Evolutionary conservation across 2,888 invertebrate species (phyloP).

Genomic region (Spodoptera littoralis): DNA sequence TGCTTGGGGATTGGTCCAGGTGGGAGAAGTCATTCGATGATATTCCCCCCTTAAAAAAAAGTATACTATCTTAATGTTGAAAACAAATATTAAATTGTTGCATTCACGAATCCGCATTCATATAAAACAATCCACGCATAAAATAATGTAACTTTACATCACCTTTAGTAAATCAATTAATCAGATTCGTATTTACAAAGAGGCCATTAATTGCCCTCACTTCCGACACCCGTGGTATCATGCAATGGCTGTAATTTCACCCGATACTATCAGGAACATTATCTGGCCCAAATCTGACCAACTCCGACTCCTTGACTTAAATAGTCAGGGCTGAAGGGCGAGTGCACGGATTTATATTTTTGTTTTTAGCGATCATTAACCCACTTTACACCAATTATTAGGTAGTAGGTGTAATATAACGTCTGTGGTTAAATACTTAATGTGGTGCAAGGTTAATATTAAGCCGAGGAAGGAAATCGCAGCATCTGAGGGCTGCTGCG

Average conservation of each 20-base stretch:
- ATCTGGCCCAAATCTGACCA: constrained; percentile 54
- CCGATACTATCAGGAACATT: constrained; percentile 41
- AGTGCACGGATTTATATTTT: constrained; percentile 21
- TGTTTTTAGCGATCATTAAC: constrained; percentile 39
- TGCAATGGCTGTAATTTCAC: constrained; percentile 30
- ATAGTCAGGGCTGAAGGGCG: constrained; percentile 42
- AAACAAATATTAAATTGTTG: too few species aligned
- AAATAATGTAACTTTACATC: constrained; percentile 1
- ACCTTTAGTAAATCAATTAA: constrained; percentile 16
- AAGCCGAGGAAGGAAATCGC: neutral
- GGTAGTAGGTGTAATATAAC: too few species aligned
- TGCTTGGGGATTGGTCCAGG: too few species aligned
- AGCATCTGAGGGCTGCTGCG: too few species aligned
- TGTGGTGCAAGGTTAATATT: constrained; percentile 39
- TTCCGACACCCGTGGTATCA: constrained; percentile 5
- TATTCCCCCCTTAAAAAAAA: too few species aligned
- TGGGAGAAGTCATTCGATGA: too few species aligned
- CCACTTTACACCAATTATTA: constrained; percentile 23
- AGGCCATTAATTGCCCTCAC: constrained; percentile 6
- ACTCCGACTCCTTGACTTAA: constrained; percentile 16
- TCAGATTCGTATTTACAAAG: neutral
- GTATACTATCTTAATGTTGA: too few species aligned
- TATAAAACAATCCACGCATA: too few species aligned
- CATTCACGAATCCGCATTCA: too few species aligned
- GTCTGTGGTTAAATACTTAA: constrained; percentile 3